A percentile compares a stretch with the other conserved stretches of the same genome.
These are phyloP conservation scores for Lottia gigantea DNA, from an alignment of 2,888 invertebrate genomes.

Conservation along the genomic window DNA sequence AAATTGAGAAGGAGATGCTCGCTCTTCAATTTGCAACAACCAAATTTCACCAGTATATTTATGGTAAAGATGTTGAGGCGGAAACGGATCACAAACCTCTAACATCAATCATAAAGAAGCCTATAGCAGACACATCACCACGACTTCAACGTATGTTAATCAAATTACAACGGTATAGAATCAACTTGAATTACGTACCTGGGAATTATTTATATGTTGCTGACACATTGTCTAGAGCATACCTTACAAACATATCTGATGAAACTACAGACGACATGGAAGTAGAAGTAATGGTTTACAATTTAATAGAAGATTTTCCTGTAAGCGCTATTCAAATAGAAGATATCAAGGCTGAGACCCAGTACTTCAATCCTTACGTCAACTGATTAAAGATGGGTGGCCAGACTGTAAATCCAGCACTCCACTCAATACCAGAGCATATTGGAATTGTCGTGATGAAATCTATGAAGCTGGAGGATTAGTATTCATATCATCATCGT, in stretches of 20 bases:
- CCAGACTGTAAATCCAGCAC: neutral
- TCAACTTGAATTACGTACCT: neutral
- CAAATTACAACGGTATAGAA: no score
- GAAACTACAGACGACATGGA: neutral
- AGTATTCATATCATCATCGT: slow-evolving; percentile 16
- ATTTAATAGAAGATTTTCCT: neutral
- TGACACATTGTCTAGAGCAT: no score
- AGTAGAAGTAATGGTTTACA: neutral
- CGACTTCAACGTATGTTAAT: no score
- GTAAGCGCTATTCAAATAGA: neutral
- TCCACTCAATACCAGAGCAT: neutral
- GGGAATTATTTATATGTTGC: neutral
- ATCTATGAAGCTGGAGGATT: neutral
- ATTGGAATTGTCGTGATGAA: neutral
- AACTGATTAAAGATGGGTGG: neutral
- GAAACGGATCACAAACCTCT: no score
- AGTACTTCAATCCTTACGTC: neutral
- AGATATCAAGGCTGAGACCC: neutral
- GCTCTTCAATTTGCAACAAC: no score
- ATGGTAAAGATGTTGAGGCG: no score
- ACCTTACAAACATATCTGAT: neutral
- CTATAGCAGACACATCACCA: no score
- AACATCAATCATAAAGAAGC: no score
- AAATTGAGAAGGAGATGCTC: no score
- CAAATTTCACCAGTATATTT: no score